Conservation (phyloP, 2,888 invertebrate genomes). For the Bugula neritina region DNA sequence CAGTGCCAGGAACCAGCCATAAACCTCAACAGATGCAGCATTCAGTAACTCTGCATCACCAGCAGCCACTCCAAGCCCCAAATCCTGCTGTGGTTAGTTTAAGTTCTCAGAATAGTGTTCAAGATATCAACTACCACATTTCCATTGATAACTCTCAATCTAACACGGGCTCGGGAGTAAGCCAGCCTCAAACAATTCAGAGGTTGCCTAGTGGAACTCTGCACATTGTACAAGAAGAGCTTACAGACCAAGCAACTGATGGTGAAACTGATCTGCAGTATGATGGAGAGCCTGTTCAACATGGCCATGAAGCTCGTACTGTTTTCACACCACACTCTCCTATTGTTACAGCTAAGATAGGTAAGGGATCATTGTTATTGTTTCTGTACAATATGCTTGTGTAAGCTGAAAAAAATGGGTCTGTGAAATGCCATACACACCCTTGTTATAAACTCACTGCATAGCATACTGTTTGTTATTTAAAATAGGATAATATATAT, state of each 20-base stretch:
- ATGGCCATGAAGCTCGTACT: not conserved
- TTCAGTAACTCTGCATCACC: not conserved
- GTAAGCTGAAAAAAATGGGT: too few relatives aligned
- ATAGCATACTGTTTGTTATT: too few relatives aligned
- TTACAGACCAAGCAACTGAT: not conserved
- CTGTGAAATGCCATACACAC: too few relatives aligned
- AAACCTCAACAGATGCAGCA: not conserved
- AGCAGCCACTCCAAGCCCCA: not conserved
- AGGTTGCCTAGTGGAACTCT: not conserved
- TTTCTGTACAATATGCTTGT: too few relatives aligned
- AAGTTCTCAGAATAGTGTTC: too few relatives aligned
- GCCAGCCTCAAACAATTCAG: not conserved
- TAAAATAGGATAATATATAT: too few relatives aligned
- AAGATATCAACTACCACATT: not conserved
- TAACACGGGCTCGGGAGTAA: not conserved
- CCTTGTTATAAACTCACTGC: too few relatives aligned
- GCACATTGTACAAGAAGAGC: not conserved
- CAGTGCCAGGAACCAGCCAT: not conserved
- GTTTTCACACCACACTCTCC: not conserved
- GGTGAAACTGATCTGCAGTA: not conserved
- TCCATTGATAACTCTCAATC: not conserved
- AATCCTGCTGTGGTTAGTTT: not conserved
- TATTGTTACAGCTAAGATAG: not conserved
- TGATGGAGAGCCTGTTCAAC: not conserved
- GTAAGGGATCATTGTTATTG: too few relatives aligned